Evolutionary conservation across 2,797 vertebrate species (phyloP).

Genomic region (Sebastes hopkinsi): DNA sequence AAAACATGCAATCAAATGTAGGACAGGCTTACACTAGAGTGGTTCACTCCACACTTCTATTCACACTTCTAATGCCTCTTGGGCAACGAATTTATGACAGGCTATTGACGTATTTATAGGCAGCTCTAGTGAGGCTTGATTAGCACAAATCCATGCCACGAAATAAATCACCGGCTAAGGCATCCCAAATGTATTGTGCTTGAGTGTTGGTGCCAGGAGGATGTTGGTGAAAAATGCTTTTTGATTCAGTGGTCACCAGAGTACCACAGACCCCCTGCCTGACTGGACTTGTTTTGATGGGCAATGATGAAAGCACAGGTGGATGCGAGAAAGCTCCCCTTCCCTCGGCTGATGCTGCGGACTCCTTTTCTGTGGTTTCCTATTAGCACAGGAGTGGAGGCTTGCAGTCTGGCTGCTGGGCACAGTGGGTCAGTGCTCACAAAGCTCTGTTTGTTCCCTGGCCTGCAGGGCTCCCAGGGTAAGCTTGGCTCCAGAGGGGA

Average conservation of each 20-base stretch:
- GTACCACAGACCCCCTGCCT: conserved; percentile 39
- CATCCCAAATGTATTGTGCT: conserved; percentile 30
- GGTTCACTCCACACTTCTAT: conserved; percentile 74
- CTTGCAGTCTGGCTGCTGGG: conserved; percentile 77
- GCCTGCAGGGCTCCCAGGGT: conserved; percentile 87
- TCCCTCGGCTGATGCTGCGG: conserved; percentile 36
- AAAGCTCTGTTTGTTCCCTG: conserved; percentile 88
- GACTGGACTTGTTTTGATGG: conserved; percentile 73
- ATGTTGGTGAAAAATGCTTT: conserved; percentile 50
- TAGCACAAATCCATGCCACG: conserved; percentile 52
- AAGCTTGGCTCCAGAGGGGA: conserved; percentile 81
- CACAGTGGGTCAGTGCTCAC: conserved; percentile 80
- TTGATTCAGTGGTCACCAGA: conserved; percentile 59
- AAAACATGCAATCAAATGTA: conserved; percentile 82
- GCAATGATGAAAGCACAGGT: conserved; percentile 80
- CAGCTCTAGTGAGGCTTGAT: conserved; percentile 60
- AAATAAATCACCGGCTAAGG: conserved; percentile 58
- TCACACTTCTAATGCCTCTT: conserved; percentile 74
- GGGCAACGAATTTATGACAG: conserved; percentile 74
- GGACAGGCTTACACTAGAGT: conserved; percentile 72
- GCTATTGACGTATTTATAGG: conserved; percentile 70
- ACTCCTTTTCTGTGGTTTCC: conserved; percentile 74
- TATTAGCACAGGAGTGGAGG: conserved; percentile 75
- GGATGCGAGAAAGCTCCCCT: conserved; percentile 65
- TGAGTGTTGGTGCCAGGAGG: conserved; percentile 42